Percentiles rank a stretch among this genome's conserved stretches.
Conservation (phyloP, 2,888 invertebrate species). For the Ecliptopera silaceata region DNA sequence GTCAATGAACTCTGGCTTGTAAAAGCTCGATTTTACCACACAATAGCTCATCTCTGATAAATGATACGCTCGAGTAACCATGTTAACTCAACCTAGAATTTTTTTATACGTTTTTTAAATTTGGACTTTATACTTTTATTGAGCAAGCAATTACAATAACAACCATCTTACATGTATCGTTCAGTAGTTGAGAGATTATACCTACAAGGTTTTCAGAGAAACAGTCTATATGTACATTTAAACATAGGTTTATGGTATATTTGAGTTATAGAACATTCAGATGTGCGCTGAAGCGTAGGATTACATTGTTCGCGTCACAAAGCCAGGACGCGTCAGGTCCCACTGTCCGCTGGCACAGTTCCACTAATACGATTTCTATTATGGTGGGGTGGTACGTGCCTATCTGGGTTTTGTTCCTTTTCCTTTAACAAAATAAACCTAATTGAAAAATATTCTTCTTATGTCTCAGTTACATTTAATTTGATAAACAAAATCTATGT, state of each 20-base stretch:
- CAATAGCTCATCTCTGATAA: constrained; percentile 47
- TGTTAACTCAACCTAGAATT: constrained; percentile 38
- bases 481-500: too few relatives aligned
- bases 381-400: constrained; percentile 27
- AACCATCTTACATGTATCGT: too few relatives aligned
- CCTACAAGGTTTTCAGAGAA: background rate
- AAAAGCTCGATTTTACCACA: constrained; percentile 40
- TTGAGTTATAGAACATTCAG: constrained; percentile 12
- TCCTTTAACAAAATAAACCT: background rate
- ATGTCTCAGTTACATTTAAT: too few relatives aligned
- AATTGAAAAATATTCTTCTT: constrained; percentile 2
- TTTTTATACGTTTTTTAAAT: background rate
- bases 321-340: constrained; percentile 31
- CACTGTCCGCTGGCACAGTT: constrained; percentile 34
- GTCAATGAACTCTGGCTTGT: constrained; percentile 51
- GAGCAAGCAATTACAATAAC: background rate
- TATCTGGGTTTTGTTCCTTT: constrained; percentile 25
- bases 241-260: background rate
- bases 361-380: constrained; percentile 42
- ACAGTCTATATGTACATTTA: background rate
- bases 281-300: constrained; percentile 28
- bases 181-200: background rate
- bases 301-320: constrained; percentile 38
- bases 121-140: background rate
- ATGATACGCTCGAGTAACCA: constrained; percentile 49